Percentiles rank a stretch among this genome's conserved stretches.
phyloP scores from a whole-genome alignment of 2,888 invertebrate genomes.

The Chrysolina oricalcia region DNA sequence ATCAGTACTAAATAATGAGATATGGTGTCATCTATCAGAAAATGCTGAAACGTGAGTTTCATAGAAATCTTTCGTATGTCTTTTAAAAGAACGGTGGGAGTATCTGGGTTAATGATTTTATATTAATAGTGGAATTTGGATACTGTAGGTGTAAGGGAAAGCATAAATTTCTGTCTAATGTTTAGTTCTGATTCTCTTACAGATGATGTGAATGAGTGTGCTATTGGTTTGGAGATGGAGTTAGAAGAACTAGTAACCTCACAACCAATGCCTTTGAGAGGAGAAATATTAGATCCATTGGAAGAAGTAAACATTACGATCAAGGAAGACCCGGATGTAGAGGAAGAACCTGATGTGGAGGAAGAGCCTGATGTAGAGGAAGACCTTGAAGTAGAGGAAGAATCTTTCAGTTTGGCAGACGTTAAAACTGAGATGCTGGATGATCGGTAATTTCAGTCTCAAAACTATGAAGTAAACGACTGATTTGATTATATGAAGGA shows the following conservation, averaged over 20 bases:
- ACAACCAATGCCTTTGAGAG: not conserved
- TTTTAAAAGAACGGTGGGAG: too few relatives aligned
- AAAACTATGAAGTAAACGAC: not conserved
- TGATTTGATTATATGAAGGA: not conserved
- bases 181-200: slow-evolving; percentile 1
- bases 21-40: too few relatives aligned
- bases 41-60: too few relatives aligned
- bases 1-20: too few relatives aligned
- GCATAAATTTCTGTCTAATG: not conserved
- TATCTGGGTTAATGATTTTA: too few relatives aligned
- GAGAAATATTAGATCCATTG: slow-evolving; percentile 15
- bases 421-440: slow-evolving; percentile 22
- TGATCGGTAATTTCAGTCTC: slow-evolving; percentile 18
- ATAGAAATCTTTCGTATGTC: too few relatives aligned
- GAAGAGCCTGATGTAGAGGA: slow-evolving; percentile 20
- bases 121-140: too few relatives aligned
- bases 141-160: too few relatives aligned
- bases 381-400: slow-evolving; percentile 20
- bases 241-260: slow-evolving; percentile 42
- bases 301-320: slow-evolving; percentile 2
- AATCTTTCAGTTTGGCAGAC: slow-evolving; percentile 10
- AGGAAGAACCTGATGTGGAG: slow-evolving; percentile 22
- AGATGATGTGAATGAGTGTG: slow-evolving; percentile 45
- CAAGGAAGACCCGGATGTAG: slow-evolving; percentile 12
- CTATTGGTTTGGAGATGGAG: slow-evolving; percentile 46